A percentile compares a stretch with the other conserved stretches of the same genome.
Conservation (phyloP, 2,888 invertebrate genomes). For the Eupithecia exiguata region DNA sequence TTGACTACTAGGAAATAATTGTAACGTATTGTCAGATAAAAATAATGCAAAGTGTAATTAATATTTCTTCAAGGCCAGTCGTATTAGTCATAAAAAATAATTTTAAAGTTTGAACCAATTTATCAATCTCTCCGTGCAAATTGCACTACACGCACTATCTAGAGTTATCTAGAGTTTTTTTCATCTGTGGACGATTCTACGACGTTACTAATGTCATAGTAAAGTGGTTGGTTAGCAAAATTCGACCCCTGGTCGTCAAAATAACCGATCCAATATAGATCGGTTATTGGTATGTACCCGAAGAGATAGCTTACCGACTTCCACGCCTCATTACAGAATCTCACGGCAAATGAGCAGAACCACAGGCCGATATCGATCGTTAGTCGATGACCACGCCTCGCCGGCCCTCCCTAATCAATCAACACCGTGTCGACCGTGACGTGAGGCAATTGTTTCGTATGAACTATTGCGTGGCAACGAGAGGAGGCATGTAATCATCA, state of each 20-base stretch:
- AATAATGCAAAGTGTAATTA: too few relatives aligned
- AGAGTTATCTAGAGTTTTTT: too few relatives aligned
- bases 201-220: too few relatives aligned
- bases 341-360: slow-evolving; percentile 17
- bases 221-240: too few relatives aligned
- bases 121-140: too few relatives aligned
- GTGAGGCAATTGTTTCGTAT: not conserved
- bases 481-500: not conserved
- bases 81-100: too few relatives aligned
- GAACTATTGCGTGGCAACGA: not conserved
- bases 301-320: not conserved
- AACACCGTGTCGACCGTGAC: slow-evolving; percentile 5
- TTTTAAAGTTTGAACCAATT: too few relatives aligned
- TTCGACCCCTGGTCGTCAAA: not conserved
- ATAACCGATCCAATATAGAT: slow-evolving; percentile 7
- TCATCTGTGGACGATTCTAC: too few relatives aligned
- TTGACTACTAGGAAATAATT: too few relatives aligned
- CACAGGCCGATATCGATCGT: slow-evolving; percentile 20
- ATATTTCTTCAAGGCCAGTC: too few relatives aligned
- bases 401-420: slow-evolving; percentile 20
- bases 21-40: too few relatives aligned
- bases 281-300: not conserved
- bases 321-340: slow-evolving; percentile 21
- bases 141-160: too few relatives aligned
- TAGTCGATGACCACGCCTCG: slow-evolving; percentile 23